phyloP scores from a whole-genome alignment of 2,888 invertebrate species.

The Lissonota sp. region DNA sequence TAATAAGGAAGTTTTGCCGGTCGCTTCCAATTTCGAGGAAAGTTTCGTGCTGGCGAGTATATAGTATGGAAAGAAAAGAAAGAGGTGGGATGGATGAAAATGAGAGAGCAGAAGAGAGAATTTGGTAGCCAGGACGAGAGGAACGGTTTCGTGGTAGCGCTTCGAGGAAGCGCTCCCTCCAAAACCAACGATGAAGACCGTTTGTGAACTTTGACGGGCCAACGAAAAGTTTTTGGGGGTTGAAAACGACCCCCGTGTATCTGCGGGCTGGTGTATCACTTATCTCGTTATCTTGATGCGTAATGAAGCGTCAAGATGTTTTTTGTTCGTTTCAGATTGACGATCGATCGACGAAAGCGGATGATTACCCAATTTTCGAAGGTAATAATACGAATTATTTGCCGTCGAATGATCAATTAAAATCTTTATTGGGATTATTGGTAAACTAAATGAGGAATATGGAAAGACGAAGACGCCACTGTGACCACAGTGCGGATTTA shows the following conservation, averaged over 20 bases:
- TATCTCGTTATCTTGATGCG: not conserved
- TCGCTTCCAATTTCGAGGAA: slow-evolving; percentile 68
- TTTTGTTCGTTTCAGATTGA: not conserved
- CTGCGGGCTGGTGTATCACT: not conserved
- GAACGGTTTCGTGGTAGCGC: slow-evolving; percentile 16
- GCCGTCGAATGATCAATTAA: no score
- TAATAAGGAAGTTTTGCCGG: slow-evolving; percentile 70
- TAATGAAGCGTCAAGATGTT: slow-evolving; percentile 22
- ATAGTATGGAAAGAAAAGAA: slow-evolving; percentile 21
- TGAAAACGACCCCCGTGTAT: slow-evolving; percentile 38
- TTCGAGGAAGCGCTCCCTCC: slow-evolving; percentile 19
- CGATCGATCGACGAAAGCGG: no score
- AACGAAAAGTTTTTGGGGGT: slow-evolving; percentile 27
- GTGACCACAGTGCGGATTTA: no score
- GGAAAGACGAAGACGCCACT: no score
- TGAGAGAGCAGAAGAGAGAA: slow-evolving; percentile 9
- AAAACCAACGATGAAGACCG: slow-evolving; percentile 54
- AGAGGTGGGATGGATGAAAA: slow-evolving; percentile 37
- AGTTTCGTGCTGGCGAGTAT: slow-evolving; percentile 55
- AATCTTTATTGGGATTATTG: no score
- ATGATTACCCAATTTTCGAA: no score
- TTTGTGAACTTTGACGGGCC: slow-evolving; percentile 48
- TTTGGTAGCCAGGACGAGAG: slow-evolving; percentile 13
- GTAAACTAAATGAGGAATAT: no score
- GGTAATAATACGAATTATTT: no score